Conservation (phyloP, 30 jellyfish, hydroid and myxozoan species). For the Aurelia sp. region DNA sequence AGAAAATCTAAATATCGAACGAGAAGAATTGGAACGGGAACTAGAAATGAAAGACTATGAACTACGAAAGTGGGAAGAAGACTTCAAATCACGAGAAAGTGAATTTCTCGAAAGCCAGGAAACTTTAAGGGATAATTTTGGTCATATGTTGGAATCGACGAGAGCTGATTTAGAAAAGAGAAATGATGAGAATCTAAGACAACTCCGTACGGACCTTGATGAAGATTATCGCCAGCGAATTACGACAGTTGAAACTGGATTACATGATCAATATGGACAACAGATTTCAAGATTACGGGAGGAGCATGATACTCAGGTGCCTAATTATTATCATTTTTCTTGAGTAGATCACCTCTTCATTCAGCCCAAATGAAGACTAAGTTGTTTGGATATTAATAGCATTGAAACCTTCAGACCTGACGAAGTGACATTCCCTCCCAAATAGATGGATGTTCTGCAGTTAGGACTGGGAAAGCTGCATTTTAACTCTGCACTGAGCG, state of each 20-base stretch:
- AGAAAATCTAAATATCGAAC: slow-evolving; percentile 36
- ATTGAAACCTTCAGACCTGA: too few relatives aligned
- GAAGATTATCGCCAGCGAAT: slow-evolving; percentile 74
- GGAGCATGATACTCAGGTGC: slow-evolving; percentile 85
- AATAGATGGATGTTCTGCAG: too few relatives aligned
- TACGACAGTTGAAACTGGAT: slow-evolving; percentile 52
- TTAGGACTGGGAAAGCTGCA: too few relatives aligned
- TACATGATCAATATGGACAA: slow-evolving; percentile 68
- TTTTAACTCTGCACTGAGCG: too few relatives aligned
- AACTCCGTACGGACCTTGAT: slow-evolving; percentile 82
- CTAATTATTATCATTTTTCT: slow-evolving; percentile 45
- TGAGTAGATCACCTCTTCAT: slow-evolving; percentile 6
- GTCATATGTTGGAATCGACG: slow-evolving; percentile 60
- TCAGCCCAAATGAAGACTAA: background rate
- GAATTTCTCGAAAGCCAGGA: slow-evolving; percentile 65
- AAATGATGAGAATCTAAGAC: slow-evolving; percentile 66
- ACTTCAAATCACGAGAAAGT: slow-evolving; percentile 58
- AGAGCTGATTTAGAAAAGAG: slow-evolving; percentile 57
- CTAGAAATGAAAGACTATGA: slow-evolving; percentile 38
- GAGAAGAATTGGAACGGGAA: slow-evolving; percentile 68
- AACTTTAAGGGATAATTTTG: slow-evolving; percentile 57
- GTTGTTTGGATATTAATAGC: too few relatives aligned
- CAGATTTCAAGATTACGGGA: slow-evolving; percentile 59
- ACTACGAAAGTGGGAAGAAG: slow-evolving; percentile 78
- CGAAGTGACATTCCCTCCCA: too few relatives aligned